Conservation (phyloP, 2,888 invertebrate genomes). For the Boloria selene region DNA sequence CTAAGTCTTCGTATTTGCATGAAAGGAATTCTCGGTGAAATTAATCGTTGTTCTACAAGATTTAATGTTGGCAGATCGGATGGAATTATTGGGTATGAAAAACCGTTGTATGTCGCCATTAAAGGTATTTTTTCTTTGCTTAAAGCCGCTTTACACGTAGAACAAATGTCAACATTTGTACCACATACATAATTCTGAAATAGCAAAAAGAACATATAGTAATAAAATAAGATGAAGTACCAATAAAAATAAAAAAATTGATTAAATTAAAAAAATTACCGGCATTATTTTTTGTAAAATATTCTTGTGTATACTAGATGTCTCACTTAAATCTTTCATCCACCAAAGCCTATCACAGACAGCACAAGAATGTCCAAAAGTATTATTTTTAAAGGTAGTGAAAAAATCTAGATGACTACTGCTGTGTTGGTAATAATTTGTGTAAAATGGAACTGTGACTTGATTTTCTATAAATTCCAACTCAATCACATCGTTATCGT, state of each 20-base stretch:
- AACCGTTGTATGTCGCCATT: conserved; percentile 51
- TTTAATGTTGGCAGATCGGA: conserved; percentile 49
- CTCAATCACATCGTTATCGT: too few species aligned
- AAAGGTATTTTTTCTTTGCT: conserved; percentile 45
- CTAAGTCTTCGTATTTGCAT: conserved; percentile 55
- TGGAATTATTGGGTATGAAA: conserved; percentile 52
- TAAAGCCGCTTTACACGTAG: conserved; percentile 46
- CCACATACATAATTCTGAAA: conserved; percentile 21
- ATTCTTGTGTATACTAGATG: background rate
- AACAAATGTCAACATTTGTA: conserved; percentile 46
- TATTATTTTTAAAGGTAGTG: conserved; percentile 49
- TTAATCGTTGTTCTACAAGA: conserved; percentile 52
- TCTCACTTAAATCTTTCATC: conserved; percentile 48
- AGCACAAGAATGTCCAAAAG: conserved; percentile 52
- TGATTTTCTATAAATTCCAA: too few species aligned
- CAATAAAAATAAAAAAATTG: background rate
- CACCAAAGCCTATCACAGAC: conserved; percentile 58
- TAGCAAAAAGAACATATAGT: too few species aligned
- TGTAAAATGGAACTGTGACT: too few species aligned
- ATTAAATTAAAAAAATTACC: too few species aligned
- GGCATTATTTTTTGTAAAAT: background rate
- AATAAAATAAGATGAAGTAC: too few species aligned
- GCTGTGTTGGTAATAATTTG: too few species aligned
- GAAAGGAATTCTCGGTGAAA: conserved; percentile 53
- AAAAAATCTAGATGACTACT: conserved; percentile 38